Percentiles rank a stretch among this genome's conserved stretches.
phyloP scores from a whole-genome alignment of 2,797 vertebrate species.

The Petrocephalus schoutedeni region DNA sequence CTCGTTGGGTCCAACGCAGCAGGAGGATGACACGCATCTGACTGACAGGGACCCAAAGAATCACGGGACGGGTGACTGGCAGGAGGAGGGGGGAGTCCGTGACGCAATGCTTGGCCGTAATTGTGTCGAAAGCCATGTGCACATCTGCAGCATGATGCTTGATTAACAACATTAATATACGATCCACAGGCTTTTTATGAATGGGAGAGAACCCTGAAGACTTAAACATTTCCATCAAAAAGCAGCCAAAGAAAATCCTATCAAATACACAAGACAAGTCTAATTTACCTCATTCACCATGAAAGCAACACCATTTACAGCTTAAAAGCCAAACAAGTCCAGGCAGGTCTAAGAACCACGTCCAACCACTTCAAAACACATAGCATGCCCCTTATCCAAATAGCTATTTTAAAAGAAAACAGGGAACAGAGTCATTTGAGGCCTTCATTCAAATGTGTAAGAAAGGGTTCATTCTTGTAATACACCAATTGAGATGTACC shows the following conservation, averaged over 20 bases:
- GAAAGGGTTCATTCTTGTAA: not conserved
- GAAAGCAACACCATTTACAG: not conserved
- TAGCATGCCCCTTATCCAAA: not conserved
- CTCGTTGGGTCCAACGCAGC: not conserved
- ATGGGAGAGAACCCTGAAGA: constrained; percentile 31
- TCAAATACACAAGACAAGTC: constrained; percentile 1
- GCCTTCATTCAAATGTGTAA: not conserved
- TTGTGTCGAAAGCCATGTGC: constrained; percentile 36
- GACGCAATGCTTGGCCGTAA: not conserved
- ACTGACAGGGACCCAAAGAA: constrained; percentile 50
- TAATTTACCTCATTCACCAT: not conserved
- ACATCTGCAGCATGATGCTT: constrained; percentile 26
- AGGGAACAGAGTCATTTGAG: not conserved
- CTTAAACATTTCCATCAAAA: constrained; percentile 36
- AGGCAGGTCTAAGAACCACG: not conserved
- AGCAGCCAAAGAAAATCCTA: constrained; percentile 7
- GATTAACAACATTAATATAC: constrained; percentile 33
- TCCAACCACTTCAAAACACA: not conserved
- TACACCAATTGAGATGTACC: no score
- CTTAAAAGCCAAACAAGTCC: constrained; percentile 6
- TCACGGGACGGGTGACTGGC: constrained; percentile 54
- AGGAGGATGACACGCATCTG: constrained; percentile 9
- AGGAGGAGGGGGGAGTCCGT: constrained; percentile 45
- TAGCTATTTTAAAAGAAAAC: not conserved
- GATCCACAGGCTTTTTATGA: constrained; percentile 34